Evolutionary conservation across 1,140 invertebrate species (phyloP).

Genomic region (Anastrepha obliqua): DNA sequence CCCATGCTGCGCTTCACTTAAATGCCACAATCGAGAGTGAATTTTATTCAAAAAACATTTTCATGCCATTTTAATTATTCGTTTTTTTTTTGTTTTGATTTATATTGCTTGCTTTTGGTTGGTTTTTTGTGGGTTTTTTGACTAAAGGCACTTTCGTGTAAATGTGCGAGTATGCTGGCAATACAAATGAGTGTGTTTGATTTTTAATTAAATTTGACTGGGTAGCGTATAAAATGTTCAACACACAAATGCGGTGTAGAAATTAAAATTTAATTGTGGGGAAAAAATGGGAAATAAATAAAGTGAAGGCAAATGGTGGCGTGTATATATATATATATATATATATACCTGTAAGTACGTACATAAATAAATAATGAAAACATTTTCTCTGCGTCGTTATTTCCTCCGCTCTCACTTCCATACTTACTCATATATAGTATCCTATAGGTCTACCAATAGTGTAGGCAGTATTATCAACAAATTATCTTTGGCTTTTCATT

Average conservation of each 20-base stretch:
- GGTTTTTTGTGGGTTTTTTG: too few species aligned
- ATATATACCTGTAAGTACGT: background rate
- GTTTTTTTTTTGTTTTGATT: background rate
- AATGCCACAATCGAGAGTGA: constrained; percentile 22
- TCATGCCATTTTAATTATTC: constrained; percentile 15
- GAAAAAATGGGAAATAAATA: background rate
- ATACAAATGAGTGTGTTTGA: constrained; percentile 31
- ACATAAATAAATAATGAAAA: too few species aligned
- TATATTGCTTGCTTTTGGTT: background rate
- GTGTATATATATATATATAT: background rate
- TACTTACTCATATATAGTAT: too few species aligned
- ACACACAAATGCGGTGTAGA: background rate
- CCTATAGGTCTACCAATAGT: background rate
- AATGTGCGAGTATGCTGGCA: background rate
- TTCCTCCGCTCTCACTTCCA: too few species aligned
- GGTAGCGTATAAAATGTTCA: background rate
- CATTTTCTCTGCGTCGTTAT: too few species aligned
- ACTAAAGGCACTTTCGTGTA: background rate
- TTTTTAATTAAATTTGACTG: constrained; percentile 45
- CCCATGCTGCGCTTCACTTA: background rate
- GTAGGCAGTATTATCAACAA: background rate
- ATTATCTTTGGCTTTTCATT: background rate
- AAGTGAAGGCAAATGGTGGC: background rate
- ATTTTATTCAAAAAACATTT: constrained; percentile 43
- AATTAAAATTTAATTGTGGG: constrained; percentile 31